Base-by-base conservation (phyloP, 2,113 vertebrate genomes). In the Numida meleagris region DNA sequence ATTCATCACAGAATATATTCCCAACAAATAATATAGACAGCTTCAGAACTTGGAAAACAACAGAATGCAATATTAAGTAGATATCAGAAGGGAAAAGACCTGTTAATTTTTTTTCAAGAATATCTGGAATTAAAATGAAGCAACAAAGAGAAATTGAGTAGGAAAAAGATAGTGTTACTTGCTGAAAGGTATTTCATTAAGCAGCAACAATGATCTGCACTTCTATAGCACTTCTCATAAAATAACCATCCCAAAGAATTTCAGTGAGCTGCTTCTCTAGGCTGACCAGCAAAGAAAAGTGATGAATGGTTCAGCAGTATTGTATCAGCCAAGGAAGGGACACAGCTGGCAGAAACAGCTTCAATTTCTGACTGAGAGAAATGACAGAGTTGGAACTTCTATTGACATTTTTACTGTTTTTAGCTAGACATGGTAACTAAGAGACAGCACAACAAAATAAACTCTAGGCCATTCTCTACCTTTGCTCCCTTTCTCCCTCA, bases 111-210 rank as follows among this genome's bases (percentile, higher is more conserved):
- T 83, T 58, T 76, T 76, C 8, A 76, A 61, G 72, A 75, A 82
- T 46, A 2, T 10, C 14, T 79, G 38, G 34, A 81, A 90, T 82
- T 79, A 90, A 88, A 18, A 79, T 76, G 67, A 82, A 82, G 17
- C 23, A 63, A 89, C 59, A 72, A 70, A 85, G 43, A 85, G 9
- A 58, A 21, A 79, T 18, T 40, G 57, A n/a, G 12, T 84, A 92
- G 76, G 50, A 61, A 48, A 90, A 95, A 95, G 27, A 84, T 48
- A 86, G 8, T 88, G 51, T 84, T 86, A 86, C 48, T 94, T 82
- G 45, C 40, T 95, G 85, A 93, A 93, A 94, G 61, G 46, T 82
- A 79, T 92, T 90, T 92, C 86, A 92, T 88, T 88, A 96, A 92
- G 58, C 34, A 72, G 74, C 57, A 93, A 36, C 45, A 89, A 85